A percentile compares a stretch with the other conserved stretches of the same genome.
Conservation (phyloP, 2,797 vertebrate genomes). For the Semotilus atromaculatus region DNA sequence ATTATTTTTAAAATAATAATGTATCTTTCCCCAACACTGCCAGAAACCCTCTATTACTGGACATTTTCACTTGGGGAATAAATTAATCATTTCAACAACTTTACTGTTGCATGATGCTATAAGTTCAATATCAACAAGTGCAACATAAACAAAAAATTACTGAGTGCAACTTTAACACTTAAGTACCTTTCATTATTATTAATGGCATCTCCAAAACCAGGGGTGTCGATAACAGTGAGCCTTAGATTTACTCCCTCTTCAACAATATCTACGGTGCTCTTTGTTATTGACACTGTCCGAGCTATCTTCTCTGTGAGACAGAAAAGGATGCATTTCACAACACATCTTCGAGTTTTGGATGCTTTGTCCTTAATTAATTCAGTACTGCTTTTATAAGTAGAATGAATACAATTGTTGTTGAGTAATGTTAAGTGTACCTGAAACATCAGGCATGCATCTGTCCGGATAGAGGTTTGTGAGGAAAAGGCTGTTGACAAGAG, state of each 20-base stretch:
- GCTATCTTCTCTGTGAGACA: constrained; percentile 75
- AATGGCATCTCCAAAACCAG: constrained; percentile 84
- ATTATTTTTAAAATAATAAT: neutral
- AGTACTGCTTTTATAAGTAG: neutral
- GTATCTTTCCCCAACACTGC: neutral
- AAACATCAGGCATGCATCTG: constrained; percentile 71
- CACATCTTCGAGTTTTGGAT: neutral
- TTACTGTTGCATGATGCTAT: neutral
- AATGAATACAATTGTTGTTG: neutral
- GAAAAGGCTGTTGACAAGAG: constrained; percentile 73
- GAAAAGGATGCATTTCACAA: neutral
- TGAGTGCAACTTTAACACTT: neutral
- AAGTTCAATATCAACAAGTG: neutral
- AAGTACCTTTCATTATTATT: constrained; percentile 67
- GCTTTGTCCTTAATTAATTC: neutral
- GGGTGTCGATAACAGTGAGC: constrained; percentile 83
- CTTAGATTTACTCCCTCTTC: constrained; percentile 83
- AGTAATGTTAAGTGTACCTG: constrained; percentile 66
- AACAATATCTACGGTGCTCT: constrained; percentile 80
- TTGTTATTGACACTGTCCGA: constrained; percentile 79
- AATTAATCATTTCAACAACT: neutral
- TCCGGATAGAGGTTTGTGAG: constrained; percentile 82
- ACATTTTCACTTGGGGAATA: neutral
- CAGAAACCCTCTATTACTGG: neutral
- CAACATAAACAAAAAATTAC: neutral